These are phyloP conservation scores for Ectobius pallidus DNA, from an alignment of 2,888 invertebrate species.

Conservation along the genomic window DNA sequence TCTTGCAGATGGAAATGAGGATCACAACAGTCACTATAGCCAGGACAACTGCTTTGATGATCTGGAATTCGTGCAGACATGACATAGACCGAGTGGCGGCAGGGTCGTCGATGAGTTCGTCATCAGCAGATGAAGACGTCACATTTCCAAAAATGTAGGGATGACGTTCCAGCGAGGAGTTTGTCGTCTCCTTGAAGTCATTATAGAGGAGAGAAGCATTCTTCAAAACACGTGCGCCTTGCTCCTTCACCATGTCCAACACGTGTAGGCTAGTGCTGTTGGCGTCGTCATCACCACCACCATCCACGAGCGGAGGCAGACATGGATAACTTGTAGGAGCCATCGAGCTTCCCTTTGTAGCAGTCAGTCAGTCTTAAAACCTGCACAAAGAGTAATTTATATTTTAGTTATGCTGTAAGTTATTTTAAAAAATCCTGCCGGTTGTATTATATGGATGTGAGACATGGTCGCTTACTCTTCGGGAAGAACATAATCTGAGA, in stretches of 20 bases:
- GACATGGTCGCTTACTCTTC: too few species aligned
- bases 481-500: too few species aligned
- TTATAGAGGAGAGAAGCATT: neutral
- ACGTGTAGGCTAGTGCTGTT: neutral
- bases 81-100: neutral
- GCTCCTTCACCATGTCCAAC: neutral
- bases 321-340: neutral
- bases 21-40: slow-evolving; percentile 51
- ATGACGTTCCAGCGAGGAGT: too few species aligned
- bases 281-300: neutral
- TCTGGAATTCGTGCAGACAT: slow-evolving; percentile 49
- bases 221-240: neutral
- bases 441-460: too few species aligned
- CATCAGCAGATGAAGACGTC: too few species aligned
- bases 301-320: neutral
- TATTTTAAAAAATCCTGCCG: too few species aligned
- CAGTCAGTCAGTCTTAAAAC: neutral
- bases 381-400: neutral
- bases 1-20: slow-evolving; percentile 52
- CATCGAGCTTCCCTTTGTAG: neutral
- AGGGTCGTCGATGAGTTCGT: neutral
- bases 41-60: slow-evolving; percentile 51
- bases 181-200: neutral
- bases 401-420: too few species aligned
- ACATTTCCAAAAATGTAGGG: too few species aligned